phyloP scores from a whole-genome alignment of 2,113 vertebrate species.

The Phyllopteryx taeniolatus region DNA sequence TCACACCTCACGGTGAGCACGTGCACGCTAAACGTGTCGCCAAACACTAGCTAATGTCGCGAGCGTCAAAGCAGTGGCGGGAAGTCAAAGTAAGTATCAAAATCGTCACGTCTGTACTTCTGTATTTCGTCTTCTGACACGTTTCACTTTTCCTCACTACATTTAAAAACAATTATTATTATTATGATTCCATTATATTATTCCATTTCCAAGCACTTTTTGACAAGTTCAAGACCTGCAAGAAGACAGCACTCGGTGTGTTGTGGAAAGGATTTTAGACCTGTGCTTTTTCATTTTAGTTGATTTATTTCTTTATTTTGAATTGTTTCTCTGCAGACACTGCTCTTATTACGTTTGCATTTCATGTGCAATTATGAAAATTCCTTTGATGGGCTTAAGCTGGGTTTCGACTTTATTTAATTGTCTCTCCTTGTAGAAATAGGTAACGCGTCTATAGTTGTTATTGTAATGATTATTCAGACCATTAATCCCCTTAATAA shows the following conservation, averaged over 20 bases:
- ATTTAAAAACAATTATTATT: too few species aligned
- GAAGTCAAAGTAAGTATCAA: too few species aligned
- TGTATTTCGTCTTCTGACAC: too few species aligned
- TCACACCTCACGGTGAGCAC: constrained; percentile 94
- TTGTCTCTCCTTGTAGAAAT: constrained; percentile 56
- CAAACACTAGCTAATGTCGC: background rate
- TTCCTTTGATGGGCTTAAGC: constrained; percentile 56
- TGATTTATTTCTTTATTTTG: constrained; percentile 12
- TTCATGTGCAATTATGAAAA: constrained; percentile 65
- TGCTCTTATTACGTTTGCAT: constrained; percentile 55
- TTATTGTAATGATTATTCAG: constrained; percentile 41
- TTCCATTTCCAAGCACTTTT: constrained; percentile 8
- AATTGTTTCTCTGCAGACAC: constrained; percentile 54
- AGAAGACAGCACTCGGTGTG: constrained; percentile 13
- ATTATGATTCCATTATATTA: too few species aligned
- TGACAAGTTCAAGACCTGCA: constrained; percentile 31
- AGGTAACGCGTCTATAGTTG: background rate
- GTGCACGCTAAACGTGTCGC: background rate
- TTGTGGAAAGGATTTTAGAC: constrained; percentile 42
- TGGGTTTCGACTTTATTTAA: constrained; percentile 53
- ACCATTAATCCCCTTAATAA: background rate
- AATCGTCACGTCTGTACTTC: too few species aligned
- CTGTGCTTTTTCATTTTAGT: constrained; percentile 34
- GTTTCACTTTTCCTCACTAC: too few species aligned
- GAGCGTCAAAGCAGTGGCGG: too few species aligned